phyloP scores from a whole-genome alignment of 2,113 vertebrate genomes.

The Clinocottus analis region DNA sequence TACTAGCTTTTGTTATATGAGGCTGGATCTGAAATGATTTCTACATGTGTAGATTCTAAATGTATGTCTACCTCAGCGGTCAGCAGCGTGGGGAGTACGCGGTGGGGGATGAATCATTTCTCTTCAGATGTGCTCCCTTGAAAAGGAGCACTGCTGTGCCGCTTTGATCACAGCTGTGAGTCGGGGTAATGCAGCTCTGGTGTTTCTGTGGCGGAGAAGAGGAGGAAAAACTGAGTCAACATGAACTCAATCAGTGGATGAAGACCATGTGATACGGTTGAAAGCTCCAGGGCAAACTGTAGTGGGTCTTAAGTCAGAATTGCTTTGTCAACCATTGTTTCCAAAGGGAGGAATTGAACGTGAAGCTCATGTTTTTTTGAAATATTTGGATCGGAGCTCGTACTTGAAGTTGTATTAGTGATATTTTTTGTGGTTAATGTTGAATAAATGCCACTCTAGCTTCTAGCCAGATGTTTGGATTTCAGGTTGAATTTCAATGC shows the following conservation, averaged over 20 bases:
- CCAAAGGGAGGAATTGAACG: not conserved
- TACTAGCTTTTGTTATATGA: not conserved
- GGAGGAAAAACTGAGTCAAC: no score
- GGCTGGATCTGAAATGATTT: constrained; percentile 10
- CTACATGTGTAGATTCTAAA: constrained; percentile 35
- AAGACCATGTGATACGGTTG: not conserved
- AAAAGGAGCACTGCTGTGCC: constrained; percentile 24
- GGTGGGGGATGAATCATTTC: constrained; percentile 57
- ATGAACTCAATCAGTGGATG: not conserved
- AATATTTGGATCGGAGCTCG: not conserved
- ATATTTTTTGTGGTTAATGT: not conserved
- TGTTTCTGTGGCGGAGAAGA: constrained; percentile 27
- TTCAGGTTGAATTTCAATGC: no score
- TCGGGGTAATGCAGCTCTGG: constrained; percentile 27
- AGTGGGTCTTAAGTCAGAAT: not conserved
- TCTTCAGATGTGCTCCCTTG: constrained; percentile 55
- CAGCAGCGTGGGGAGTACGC: constrained; percentile 24
- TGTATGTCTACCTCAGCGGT: constrained; percentile 33
- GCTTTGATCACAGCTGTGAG: constrained; percentile 65
- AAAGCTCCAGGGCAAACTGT: not conserved
- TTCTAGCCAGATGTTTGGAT: no score
- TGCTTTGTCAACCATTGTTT: not conserved
- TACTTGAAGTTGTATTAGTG: not conserved
- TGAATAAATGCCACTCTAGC: not conserved
- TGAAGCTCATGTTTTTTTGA: not conserved